These are phyloP conservation scores for Oxycera nigricornis DNA, from an alignment of 2,888 invertebrate species.

Conservation along the genomic window DNA sequence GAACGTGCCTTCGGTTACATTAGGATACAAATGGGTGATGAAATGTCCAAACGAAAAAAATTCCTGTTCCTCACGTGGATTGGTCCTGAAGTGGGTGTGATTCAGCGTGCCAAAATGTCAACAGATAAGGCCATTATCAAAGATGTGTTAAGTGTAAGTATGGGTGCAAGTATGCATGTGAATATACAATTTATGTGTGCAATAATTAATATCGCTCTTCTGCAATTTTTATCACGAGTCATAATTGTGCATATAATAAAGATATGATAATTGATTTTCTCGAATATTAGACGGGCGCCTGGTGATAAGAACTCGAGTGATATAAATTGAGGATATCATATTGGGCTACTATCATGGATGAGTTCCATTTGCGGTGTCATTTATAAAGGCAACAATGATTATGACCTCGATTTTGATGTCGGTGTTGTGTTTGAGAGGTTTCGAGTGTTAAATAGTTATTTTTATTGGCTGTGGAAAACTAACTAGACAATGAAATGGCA, in stretches of 20 bases:
- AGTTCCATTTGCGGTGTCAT: too few species aligned
- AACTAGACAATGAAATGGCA: too few species aligned
- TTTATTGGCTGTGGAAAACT: too few species aligned
- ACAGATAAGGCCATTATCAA: conserved; percentile 82
- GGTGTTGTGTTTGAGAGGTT: too few species aligned
- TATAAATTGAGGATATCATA: not conserved
- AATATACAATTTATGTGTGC: too few species aligned
- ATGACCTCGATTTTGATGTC: too few species aligned
- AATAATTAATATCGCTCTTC: not conserved
- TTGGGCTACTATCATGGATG: too few species aligned
- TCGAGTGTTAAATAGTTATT: too few species aligned
- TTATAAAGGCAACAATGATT: too few species aligned
- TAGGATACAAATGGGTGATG: conserved; percentile 79
- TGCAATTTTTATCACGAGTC: too few species aligned
- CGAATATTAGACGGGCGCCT: not conserved
- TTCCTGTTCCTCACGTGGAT: conserved; percentile 82
- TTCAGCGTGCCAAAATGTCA: conserved; percentile 83
- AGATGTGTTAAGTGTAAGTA: conserved; percentile 74
- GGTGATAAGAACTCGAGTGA: not conserved
- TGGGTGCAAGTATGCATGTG: not conserved
- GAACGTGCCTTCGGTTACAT: conserved; percentile 80
- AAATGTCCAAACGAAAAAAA: conserved; percentile 82
- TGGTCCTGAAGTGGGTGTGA: conserved; percentile 75
- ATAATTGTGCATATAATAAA: not conserved
- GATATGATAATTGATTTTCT: not conserved